Evolutionary conservation across 2,888 invertebrate genomes (phyloP).

Genomic region (Trissolcus japonicus): DNA sequence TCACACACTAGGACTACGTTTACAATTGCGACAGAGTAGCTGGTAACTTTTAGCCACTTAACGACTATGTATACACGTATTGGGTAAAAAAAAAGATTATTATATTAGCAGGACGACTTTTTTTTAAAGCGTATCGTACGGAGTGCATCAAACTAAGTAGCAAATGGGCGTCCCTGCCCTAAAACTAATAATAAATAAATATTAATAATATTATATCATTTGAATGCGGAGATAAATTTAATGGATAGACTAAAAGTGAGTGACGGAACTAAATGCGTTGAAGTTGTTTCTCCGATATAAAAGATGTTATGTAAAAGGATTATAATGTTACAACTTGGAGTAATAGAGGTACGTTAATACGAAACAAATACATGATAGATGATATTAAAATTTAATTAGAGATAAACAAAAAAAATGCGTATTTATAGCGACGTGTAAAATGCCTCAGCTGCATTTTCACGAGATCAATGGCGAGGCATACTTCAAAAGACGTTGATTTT

Average conservation of each 20-base stretch:
- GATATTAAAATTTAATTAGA: slow-evolving; percentile 16
- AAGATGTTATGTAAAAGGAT: slow-evolving; percentile 16
- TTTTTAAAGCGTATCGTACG: slow-evolving; percentile 19
- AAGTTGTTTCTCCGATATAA: slow-evolving; percentile 11
- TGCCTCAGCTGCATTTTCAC: slow-evolving; percentile 27
- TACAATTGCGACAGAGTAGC: slow-evolving; percentile 31
- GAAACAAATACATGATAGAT: slow-evolving; percentile 9
- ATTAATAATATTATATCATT: slow-evolving; percentile 1
- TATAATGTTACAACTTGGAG: slow-evolving; percentile 20
- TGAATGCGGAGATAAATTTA: slow-evolving; percentile 1
- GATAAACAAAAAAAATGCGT: slow-evolving; percentile 19
- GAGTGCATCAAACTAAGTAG: slow-evolving; percentile 37
- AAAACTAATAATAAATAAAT: slow-evolving; percentile 14
- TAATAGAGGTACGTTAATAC: slow-evolving; percentile 29
- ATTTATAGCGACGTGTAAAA: slow-evolving; percentile 48
- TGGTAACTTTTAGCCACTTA: slow-evolving; percentile 29
- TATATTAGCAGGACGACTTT: slow-evolving; percentile 8
- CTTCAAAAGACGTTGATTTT: slow-evolving; percentile 32
- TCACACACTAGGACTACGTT: slow-evolving; percentile 21
- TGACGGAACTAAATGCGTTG: slow-evolving; percentile 20
- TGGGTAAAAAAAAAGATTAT: slow-evolving; percentile 21
- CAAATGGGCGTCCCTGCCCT: background rate
- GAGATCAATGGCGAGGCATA: slow-evolving; percentile 11
- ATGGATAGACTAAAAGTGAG: no score
- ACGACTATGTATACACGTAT: slow-evolving; percentile 16